phyloP scores from a whole-genome alignment of 1,140 invertebrate species.

The Tigriopus japonicus region DNA sequence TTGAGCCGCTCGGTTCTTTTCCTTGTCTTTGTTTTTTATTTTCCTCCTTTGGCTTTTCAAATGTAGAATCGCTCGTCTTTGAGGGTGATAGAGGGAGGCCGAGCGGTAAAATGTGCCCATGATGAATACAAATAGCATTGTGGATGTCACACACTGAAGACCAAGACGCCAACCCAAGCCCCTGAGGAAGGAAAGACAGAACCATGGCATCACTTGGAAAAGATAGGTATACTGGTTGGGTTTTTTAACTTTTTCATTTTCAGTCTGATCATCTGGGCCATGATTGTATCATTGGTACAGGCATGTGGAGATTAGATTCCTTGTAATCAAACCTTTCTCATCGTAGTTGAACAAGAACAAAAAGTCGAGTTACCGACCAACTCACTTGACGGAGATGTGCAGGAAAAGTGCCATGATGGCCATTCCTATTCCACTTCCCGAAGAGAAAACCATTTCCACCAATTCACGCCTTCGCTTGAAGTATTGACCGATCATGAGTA shows the following conservation, averaged over 20 bases:
- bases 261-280: background rate
- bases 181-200: conserved; percentile 30
- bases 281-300: background rate
- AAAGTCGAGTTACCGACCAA: conserved; percentile 14
- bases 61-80: conserved; percentile 61
- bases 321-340: background rate
- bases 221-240: no score
- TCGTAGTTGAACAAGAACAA: conserved; percentile 9
- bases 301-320: background rate
- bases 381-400: conserved; percentile 52
- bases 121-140: conserved; percentile 60
- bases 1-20: conserved; percentile 14
- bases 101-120: conserved; percentile 71
- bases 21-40: conserved; percentile 23
- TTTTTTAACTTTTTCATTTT: no score
- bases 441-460: conserved; percentile 67
- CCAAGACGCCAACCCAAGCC: conserved; percentile 66
- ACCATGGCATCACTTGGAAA: no score
- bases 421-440: conserved; percentile 62
- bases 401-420: conserved; percentile 61
- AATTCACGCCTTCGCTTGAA: conserved; percentile 62
- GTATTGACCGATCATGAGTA: conserved; percentile 74
- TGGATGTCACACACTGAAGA: conserved; percentile 58
- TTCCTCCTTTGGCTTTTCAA: conserved; percentile 72
- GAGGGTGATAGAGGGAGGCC: conserved; percentile 67